Evolutionary conservation across 2,113 vertebrate species (phyloP).

Genomic region (Neomonachus schauinslandi): DNA sequence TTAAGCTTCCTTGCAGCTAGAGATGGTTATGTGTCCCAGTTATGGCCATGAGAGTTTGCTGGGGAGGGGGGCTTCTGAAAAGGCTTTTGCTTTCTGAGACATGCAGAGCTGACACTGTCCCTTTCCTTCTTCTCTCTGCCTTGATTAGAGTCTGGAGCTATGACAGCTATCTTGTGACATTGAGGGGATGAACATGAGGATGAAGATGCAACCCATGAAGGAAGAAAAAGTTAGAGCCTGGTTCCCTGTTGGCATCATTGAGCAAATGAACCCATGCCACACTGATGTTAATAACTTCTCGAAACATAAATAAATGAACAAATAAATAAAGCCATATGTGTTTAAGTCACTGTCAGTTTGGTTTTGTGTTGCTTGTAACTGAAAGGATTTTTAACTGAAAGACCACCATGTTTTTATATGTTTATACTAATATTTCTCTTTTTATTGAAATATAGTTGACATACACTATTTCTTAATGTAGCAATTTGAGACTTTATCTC

Average conservation of each 20-base stretch:
- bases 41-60: neutral
- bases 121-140: conserved; percentile 30
- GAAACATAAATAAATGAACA: neutral
- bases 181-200: neutral
- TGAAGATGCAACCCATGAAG: conserved; percentile 4
- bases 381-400: conserved; percentile 53
- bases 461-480: conserved; percentile 31
- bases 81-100: conserved; percentile 13
- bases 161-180: conserved; percentile 28
- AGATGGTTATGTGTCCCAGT: neutral
- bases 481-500: conserved; percentile 25
- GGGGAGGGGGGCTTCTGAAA: neutral
- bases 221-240: neutral
- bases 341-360: conserved; percentile 18
- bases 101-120: neutral
- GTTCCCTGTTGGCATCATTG: neutral
- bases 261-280: neutral
- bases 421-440: conserved; percentile 17
- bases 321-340: conserved; percentile 22
- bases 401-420: neutral
- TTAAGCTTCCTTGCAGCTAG: conserved; percentile 40
- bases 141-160: conserved; percentile 8
- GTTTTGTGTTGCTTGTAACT: conserved; percentile 30
- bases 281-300: conserved; percentile 11
- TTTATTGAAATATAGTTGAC: neutral